Percentiles rank a stretch among this genome's conserved stretches.
Conservation (phyloP, 2,113 vertebrate species). For the Herpailurus yagouaroundi region DNA sequence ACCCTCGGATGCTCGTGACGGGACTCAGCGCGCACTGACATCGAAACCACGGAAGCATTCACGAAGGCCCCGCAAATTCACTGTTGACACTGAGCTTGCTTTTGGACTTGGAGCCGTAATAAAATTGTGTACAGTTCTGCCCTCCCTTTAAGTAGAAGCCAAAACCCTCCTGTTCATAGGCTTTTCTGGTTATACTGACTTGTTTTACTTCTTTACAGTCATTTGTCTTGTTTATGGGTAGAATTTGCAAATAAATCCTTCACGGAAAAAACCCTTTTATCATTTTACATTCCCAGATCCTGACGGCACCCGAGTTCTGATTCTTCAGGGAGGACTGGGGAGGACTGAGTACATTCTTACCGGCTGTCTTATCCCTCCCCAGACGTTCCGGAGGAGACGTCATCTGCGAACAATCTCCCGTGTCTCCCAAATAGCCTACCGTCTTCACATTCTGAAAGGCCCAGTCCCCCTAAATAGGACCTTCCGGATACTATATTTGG, state of each 20-base stretch:
- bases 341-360: neutral
- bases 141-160: neutral
- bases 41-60: fast-evolving
- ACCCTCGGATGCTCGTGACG: fast-evolving
- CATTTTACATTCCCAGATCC: neutral
- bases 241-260: neutral
- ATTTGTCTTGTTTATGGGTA: neutral
- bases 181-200: neutral
- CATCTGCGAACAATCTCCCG: neutral
- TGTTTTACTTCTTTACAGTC: neutral
- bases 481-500: neutral
- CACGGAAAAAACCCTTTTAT: neutral
- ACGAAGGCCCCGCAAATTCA: neutral
- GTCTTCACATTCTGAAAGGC: neutral
- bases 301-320: neutral
- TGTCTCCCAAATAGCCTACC: neutral
- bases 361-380: too few species aligned
- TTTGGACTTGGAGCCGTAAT: neutral
- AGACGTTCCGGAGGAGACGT: neutral
- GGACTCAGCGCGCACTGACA: too few species aligned
- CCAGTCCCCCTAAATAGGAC: neutral
- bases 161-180: neutral
- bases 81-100: fast-evolving
- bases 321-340: neutral
- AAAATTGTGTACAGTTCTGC: neutral